Conservation (phyloP, 2,797 vertebrate species). For the Gambelia wislizenii region DNA sequence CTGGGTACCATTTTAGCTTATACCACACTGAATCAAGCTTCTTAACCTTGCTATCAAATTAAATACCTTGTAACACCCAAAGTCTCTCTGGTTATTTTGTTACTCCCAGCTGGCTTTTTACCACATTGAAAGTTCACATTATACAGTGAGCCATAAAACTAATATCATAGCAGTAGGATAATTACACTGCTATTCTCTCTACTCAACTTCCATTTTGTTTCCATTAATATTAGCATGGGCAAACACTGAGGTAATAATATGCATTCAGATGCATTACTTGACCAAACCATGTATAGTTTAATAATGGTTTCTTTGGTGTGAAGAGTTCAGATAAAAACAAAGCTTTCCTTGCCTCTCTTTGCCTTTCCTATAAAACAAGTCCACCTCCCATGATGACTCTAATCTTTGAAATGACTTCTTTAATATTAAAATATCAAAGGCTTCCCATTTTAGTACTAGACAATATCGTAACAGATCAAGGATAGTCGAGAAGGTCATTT, state of each 20-base stretch:
- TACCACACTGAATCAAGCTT: slow-evolving; percentile 29
- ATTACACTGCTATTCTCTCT: slow-evolving; percentile 24
- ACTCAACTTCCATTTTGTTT: neutral
- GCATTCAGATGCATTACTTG: neutral
- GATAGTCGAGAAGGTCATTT: neutral
- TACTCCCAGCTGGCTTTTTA: slow-evolving; percentile 4
- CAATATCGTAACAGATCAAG: neutral
- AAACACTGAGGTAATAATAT: neutral
- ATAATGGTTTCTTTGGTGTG: neutral
- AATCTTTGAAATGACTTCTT: neutral
- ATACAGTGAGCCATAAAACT: slow-evolving; percentile 14
- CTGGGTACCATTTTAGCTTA: slow-evolving; percentile 22
- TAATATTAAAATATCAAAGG: neutral
- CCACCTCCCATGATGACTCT: neutral
- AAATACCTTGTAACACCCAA: slow-evolving; percentile 1
- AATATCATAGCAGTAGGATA: slow-evolving; percentile 33
- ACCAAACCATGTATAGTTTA: neutral
- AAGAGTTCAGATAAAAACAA: neutral
- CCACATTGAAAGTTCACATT: slow-evolving; percentile 30
- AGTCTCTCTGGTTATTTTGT: slow-evolving; percentile 9
- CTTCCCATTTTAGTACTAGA: neutral
- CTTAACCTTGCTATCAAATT: slow-evolving; percentile 33
- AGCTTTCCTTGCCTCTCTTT: neutral
- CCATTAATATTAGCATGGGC: neutral
- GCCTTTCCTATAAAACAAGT: neutral